A percentile compares a stretch with the other conserved stretches of the same genome.
Evolutionary conservation across 2,888 invertebrate genomes (phyloP).

Genomic region (Rhamnusium bicolor): DNA sequence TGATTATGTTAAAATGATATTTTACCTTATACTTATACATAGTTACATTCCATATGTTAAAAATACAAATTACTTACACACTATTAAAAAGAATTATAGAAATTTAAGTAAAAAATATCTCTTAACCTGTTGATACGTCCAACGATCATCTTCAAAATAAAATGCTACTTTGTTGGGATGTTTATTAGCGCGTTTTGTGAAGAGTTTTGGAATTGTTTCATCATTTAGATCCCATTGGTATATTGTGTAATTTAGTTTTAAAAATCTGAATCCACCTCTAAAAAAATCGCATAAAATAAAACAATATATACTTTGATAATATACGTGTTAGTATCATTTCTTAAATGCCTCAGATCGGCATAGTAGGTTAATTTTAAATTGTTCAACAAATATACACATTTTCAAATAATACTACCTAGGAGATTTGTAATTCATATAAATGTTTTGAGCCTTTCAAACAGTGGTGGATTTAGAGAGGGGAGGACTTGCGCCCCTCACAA

Average conservation of each 20-base stretch:
- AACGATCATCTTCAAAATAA: slow-evolving; percentile 77
- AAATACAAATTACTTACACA: too few relatives aligned
- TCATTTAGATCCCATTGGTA: slow-evolving; percentile 73
- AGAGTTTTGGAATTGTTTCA: slow-evolving; percentile 75
- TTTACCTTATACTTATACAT: neutral
- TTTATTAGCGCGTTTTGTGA: slow-evolving; percentile 71
- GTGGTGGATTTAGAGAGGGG: too few relatives aligned
- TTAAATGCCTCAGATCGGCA: too few relatives aligned
- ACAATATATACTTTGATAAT: too few relatives aligned
- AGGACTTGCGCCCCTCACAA: too few relatives aligned
- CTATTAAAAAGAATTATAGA: neutral
- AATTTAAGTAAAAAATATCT: neutral
- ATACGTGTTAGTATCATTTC: too few relatives aligned
- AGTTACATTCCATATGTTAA: neutral
- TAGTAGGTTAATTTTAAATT: too few relatives aligned
- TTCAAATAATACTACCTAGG: too few relatives aligned
- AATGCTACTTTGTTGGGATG: slow-evolving; percentile 82
- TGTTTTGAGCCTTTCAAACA: too few relatives aligned
- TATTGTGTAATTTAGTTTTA: slow-evolving; percentile 73
- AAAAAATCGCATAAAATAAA: slow-evolving; percentile 53
- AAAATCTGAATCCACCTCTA: slow-evolving; percentile 75
- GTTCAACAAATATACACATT: too few relatives aligned
- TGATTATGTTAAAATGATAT: too few relatives aligned
- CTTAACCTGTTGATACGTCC: slow-evolving; percentile 80
- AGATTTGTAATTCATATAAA: too few relatives aligned